phyloP scores from a whole-genome alignment of 2,888 invertebrate species.

The Xylophagus ater region DNA sequence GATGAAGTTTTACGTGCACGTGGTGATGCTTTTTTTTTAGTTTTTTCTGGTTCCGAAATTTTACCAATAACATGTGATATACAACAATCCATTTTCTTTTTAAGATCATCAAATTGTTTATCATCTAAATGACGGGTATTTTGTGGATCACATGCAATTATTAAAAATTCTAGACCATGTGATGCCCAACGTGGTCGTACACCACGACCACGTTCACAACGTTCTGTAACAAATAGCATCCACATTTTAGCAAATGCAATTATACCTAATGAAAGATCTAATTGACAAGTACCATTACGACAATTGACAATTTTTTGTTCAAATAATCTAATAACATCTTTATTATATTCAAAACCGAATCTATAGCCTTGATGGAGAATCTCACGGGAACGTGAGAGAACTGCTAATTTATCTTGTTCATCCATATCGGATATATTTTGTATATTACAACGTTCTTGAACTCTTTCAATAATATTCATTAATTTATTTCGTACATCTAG shows the following conservation, averaged over 20 bases:
- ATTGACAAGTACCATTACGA: slow-evolving; percentile 33
- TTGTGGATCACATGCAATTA: slow-evolving; percentile 72
- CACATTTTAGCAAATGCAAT: slow-evolving; percentile 66
- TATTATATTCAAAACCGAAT: slow-evolving; percentile 71
- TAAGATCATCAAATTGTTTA: slow-evolving; percentile 66
- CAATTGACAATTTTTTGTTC: slow-evolving; percentile 38
- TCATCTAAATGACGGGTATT: slow-evolving; percentile 67
- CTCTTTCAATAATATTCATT: slow-evolving; percentile 33
- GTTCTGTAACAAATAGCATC: slow-evolving; percentile 78
- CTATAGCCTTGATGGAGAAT: slow-evolving; percentile 78
- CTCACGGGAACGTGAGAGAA: slow-evolving; percentile 56
- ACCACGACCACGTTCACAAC: slow-evolving; percentile 75
- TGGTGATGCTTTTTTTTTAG: slow-evolving; percentile 36
- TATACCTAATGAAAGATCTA: slow-evolving; percentile 47
- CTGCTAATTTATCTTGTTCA: slow-evolving; percentile 44
- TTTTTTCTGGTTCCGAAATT: slow-evolving; percentile 40
- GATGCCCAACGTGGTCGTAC: slow-evolving; percentile 77
- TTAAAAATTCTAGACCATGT: slow-evolving; percentile 78
- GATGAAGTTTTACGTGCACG: slow-evolving; percentile 34
- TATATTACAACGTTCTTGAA: slow-evolving; percentile 32
- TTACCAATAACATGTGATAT: slow-evolving; percentile 77
- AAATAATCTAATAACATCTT: slow-evolving; percentile 44
- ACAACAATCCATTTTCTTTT: slow-evolving; percentile 70
- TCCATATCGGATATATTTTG: slow-evolving; percentile 30
- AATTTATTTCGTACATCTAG: slow-evolving; percentile 38